Evolutionary conservation across 1,140 invertebrate species (phyloP).

Genomic region (Magallana ariakensis): DNA sequence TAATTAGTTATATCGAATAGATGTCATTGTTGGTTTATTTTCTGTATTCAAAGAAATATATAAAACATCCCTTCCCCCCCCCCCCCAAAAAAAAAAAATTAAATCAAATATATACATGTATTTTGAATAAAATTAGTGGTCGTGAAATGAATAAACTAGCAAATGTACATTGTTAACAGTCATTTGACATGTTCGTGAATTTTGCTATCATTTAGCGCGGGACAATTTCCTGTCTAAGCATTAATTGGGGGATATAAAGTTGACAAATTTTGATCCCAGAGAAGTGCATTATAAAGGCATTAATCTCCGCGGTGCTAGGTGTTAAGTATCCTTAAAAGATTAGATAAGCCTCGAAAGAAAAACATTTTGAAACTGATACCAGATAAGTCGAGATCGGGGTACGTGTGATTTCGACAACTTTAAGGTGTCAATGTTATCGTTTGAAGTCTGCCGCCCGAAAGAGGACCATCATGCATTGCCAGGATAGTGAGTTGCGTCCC

Average conservation of each 20-base stretch:
- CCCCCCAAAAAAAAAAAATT: too few relatives aligned
- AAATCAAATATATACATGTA: too few relatives aligned
- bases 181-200: background rate
- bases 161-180: too few relatives aligned
- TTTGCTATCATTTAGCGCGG: background rate
- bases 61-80: too few relatives aligned
- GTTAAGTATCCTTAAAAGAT: conserved; percentile 50
- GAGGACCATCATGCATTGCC: conserved; percentile 24
- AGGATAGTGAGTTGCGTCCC: conserved; percentile 30
- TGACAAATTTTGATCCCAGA: conserved; percentile 29
- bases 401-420: conserved; percentile 29
- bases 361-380: conserved; percentile 55
- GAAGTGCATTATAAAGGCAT: conserved; percentile 42
- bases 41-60: too few relatives aligned
- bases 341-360: conserved; percentile 42
- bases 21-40: too few relatives aligned
- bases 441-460: conserved; percentile 31
- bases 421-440: conserved; percentile 46
- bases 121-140: too few relatives aligned
- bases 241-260: conserved; percentile 24
- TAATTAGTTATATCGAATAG: too few relatives aligned
- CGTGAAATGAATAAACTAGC: too few relatives aligned
- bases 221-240: background rate
- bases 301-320: conserved; percentile 45
- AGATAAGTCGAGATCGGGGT: conserved; percentile 44